Base-by-base conservation (phyloP, 64 coral and sea anemone species). In the Actinia equina region DNA sequence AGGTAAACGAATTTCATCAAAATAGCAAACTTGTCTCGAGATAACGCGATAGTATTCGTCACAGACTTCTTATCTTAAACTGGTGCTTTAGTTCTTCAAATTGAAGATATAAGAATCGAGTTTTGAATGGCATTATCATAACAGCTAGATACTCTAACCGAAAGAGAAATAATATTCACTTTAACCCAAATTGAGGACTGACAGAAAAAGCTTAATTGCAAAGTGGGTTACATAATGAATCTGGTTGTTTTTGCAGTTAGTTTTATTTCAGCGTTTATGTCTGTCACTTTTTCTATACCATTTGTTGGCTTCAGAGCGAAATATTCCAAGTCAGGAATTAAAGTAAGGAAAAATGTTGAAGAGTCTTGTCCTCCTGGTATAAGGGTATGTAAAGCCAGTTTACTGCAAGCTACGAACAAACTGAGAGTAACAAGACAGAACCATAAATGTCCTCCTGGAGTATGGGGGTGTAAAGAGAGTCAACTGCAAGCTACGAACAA, bases 301-400 rank as follows among this genome's bases (percentile, higher is more conserved):
- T 30, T 74, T 41, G 69, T 74, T n/a, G 69, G 25, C 37, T 37
- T 22, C 26, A 10, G 25, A 14, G 25, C 26, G 0, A 74, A 74
- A 25, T 74, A 74, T 16, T 5, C 10, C 12, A 74, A 30, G 12
- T 9, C 69, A 74, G 69, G 69, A 4, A 74, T 74, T 11, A 74
- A 74, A n/a, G 69, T 74, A 11, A 7, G 79, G 17, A 45, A 20
- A 58, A 60, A 92, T n/a, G 20, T 0, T 14, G 84, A 44, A 6
- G 51, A 91, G 67, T 27, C 37, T 23, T 86, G 85, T 61, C 86
- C 86, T 43, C 86, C 86, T 30, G 86, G 86, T 41, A 54, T 88
- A 16, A 5, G 17, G 58, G 42, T 20, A 17, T 53, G 84, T 44
- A 18, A 56, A 87, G 22, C 22, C 37, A 58, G 79, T n/a, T 0